phyloP scores from a whole-genome alignment of 2,888 invertebrate genomes.

The Drosophila fulvimacula region DNA sequence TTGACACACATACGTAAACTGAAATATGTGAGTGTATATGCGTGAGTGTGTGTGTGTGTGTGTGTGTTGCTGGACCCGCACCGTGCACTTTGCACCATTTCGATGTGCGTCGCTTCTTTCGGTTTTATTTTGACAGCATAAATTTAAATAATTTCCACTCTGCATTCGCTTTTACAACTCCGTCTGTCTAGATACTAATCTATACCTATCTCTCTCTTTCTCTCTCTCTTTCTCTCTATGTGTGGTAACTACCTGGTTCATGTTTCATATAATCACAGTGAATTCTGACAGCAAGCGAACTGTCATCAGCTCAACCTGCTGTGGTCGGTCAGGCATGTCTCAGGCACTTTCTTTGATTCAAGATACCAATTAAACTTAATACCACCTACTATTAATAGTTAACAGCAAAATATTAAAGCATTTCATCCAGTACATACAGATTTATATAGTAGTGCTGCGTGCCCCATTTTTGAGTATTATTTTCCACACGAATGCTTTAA shows the following conservation, averaged over 20 bases:
- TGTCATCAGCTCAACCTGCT: slow-evolving; percentile 3
- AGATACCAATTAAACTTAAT: not conserved
- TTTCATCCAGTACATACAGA: not conserved
- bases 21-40: not conserved
- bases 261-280: slow-evolving; percentile 23
- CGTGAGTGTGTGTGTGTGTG: not conserved
- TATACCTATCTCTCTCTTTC: too few relatives aligned
- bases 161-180: slow-evolving; percentile 52
- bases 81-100: slow-evolving; percentile 34
- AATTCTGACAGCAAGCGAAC: not conserved
- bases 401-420: not conserved
- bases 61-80: slow-evolving; percentile 8
- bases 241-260: slow-evolving; percentile 22
- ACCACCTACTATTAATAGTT: too few relatives aligned
- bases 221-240: too few relatives aligned
- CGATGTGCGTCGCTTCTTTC: slow-evolving; percentile 21
- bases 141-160: slow-evolving; percentile 75
- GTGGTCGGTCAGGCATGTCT: not conserved
- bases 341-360: not conserved
- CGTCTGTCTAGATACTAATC: slow-evolving; percentile 34
- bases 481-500: slow-evolving; percentile 70
- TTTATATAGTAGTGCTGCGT: slow-evolving; percentile 8
- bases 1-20: slow-evolving; percentile 63
- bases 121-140: slow-evolving; percentile 54
- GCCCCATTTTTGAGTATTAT: slow-evolving; percentile 56